Evolutionary conservation across 2,888 invertebrate species (phyloP).

Genomic region (Shargacucullia verbasci): DNA sequence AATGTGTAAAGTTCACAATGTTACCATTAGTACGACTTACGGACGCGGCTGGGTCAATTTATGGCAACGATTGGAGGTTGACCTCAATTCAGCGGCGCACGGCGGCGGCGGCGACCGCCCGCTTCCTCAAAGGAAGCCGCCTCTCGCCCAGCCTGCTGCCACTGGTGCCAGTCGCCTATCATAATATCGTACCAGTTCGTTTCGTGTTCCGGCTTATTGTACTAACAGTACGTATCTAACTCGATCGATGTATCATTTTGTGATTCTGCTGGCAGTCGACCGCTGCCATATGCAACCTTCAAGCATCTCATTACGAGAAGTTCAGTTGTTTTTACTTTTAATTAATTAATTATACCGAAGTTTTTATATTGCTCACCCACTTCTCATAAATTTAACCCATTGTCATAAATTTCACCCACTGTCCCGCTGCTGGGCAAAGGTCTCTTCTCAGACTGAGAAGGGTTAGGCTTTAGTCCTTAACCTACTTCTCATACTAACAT

Average conservation of each 20-base stretch:
- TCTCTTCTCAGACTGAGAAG: too few species aligned
- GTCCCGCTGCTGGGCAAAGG: too few species aligned
- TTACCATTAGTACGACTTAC: constrained; percentile 9
- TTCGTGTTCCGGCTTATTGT: neutral
- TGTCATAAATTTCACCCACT: too few species aligned
- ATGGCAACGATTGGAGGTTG: constrained; percentile 47
- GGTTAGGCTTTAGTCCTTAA: too few species aligned
- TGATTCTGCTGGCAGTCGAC: neutral
- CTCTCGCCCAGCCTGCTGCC: constrained; percentile 11
- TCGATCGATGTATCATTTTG: neutral
- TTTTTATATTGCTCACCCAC: too few species aligned
- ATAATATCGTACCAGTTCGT: constrained; percentile 1
- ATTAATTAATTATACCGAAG: too few species aligned
- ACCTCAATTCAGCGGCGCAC: constrained; percentile 39
- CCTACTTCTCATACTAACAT: neutral
- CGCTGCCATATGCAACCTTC: neutral
- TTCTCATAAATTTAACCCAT: too few species aligned
- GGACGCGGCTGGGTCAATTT: constrained; percentile 25
- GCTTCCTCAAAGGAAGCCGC: constrained; percentile 49
- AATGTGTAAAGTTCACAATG: constrained; percentile 9
- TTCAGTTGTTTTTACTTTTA: too few species aligned
- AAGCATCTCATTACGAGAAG: neutral
- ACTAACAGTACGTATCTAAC: neutral
- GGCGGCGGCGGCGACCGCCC: constrained; percentile 12
- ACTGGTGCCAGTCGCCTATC: constrained; percentile 8